Base-by-base conservation (phyloP, 2,888 invertebrate genomes). In the Limnephilus auricula region DNA sequence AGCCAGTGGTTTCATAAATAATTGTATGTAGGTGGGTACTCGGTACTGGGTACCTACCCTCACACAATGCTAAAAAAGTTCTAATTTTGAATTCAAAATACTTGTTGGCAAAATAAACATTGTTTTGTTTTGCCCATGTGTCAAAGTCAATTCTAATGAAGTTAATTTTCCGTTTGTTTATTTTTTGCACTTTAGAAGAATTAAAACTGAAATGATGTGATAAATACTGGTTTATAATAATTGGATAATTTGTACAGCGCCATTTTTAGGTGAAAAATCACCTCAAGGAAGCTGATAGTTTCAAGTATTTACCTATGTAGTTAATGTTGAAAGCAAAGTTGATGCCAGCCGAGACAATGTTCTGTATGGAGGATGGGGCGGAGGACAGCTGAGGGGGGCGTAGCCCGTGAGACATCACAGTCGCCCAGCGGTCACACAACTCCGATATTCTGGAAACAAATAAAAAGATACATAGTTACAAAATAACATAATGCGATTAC, bases 381-480 rank as follows among this genome's bases (percentile, higher is more conserved):
- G 98, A 97, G 50, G 95, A 94, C 34, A 96, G 95, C 92, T 96
- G 95, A 94, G 96, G 96, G 92, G 96, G 95, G 94, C 97, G 96
- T 92, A 98, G 95, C 0, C 99, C 98, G 96, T 98, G 98, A 89
- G 97, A 96, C 79, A 99, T 96, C 3, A 97, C 97, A 93, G 97
- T 96, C 94, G 98, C 98, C 95, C 98, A 97, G 92, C 97, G 97
- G 92, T 97, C 96, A 95, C 98, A 98, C 89, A 98, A 95, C 93
- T 97, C 95, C 90, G 95, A 94, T 94, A 96, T 95, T 94, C 96
- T 96, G 94, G 10, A 85, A 88, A 30, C 25, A 88, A 34, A 34
- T 31, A 9, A 78, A 25, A 3, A 50, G 25, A 31, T 45, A n/a
- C n/a, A n/a, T n/a, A 84, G 3, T 82, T 31, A 30, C 45, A 40